Conservation (phyloP, 1,140 invertebrate genomes). For the Lethocerus indicus region DNA sequence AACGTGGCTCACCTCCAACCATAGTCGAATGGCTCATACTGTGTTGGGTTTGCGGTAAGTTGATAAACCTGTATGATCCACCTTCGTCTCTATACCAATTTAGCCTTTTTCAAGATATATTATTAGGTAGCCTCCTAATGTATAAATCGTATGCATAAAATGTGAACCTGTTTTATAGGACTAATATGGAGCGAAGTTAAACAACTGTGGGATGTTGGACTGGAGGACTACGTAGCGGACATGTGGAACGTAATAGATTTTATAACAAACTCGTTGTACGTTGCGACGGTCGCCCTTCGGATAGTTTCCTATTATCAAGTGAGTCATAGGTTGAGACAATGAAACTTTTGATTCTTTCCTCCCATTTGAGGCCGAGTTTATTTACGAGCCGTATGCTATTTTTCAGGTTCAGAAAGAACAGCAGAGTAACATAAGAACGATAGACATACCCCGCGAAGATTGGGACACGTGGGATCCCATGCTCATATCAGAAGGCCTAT, state of each 20-base stretch:
- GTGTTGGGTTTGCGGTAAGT: constrained; percentile 72
- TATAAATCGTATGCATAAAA: neutral
- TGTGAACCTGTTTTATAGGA: constrained; percentile 35
- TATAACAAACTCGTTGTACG: constrained; percentile 93
- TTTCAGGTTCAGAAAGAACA: constrained; percentile 45
- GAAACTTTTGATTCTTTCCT: too few relatives aligned
- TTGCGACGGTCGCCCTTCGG: constrained; percentile 85
- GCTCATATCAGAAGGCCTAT: constrained; percentile 89
- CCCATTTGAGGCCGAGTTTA: too few relatives aligned
- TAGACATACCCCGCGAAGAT: constrained; percentile 51
- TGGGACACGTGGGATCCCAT: constrained; percentile 97
- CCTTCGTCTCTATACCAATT: too few relatives aligned
- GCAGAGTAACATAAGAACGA: constrained; percentile 13
- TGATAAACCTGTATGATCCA: too few relatives aligned
- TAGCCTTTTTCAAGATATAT: too few relatives aligned
- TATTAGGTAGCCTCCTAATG: too few relatives aligned
- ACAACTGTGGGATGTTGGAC: constrained; percentile 91
- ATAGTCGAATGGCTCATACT: constrained; percentile 82
- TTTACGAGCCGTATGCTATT: constrained; percentile 1
- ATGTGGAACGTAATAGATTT: constrained; percentile 99
- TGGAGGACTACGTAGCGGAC: constrained; percentile 88
- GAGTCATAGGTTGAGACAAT: too few relatives aligned
- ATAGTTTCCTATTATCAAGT: constrained; percentile 60
- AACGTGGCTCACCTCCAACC: constrained; percentile 75
- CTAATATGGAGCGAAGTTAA: constrained; percentile 98